Evolutionary conservation across 2,113 vertebrate genomes (phyloP).

Genomic region (Hippocampus comes): DNA sequence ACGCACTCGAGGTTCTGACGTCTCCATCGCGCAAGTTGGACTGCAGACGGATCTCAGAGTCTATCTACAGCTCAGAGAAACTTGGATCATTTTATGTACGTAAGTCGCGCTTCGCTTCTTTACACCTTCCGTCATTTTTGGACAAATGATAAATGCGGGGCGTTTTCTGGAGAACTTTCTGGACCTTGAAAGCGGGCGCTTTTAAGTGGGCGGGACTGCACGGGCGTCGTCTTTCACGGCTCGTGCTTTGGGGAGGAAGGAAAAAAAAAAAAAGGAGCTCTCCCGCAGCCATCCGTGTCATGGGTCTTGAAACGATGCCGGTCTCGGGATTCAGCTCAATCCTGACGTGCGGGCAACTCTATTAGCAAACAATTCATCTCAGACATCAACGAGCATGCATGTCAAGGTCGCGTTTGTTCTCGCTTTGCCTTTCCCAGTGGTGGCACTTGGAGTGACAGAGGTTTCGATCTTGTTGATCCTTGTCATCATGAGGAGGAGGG

Average conservation of each 20-base stretch:
- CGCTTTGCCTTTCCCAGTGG: constrained; percentile 70
- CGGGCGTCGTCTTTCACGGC: no score
- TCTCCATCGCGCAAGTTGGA: constrained; percentile 79
- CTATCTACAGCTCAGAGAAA: constrained; percentile 84
- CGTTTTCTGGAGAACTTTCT: no score
- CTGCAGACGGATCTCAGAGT: constrained; percentile 81
- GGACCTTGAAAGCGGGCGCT: no score
- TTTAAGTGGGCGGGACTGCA: no score
- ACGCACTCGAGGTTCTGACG: constrained; percentile 69
- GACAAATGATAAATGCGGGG: no score
- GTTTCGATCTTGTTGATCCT: constrained; percentile 77
- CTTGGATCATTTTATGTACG: constrained; percentile 83
- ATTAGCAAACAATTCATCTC: background rate
- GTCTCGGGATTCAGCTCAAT: no score
- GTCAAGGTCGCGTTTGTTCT: background rate
- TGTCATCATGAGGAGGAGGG: constrained; percentile 82
- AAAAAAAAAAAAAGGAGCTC: no score
- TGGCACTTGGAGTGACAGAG: constrained; percentile 77
- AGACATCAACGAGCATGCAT: background rate
- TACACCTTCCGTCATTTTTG: no score
- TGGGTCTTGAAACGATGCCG: no score
- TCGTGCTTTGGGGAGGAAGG: no score
- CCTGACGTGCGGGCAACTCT: background rate
- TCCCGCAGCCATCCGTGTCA: no score
- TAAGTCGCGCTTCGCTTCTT: constrained; percentile 14